Percentiles rank a stretch among this genome's conserved stretches.
Conservation (phyloP, 1,140 invertebrate species). For the Diorhabda elongata region DNA sequence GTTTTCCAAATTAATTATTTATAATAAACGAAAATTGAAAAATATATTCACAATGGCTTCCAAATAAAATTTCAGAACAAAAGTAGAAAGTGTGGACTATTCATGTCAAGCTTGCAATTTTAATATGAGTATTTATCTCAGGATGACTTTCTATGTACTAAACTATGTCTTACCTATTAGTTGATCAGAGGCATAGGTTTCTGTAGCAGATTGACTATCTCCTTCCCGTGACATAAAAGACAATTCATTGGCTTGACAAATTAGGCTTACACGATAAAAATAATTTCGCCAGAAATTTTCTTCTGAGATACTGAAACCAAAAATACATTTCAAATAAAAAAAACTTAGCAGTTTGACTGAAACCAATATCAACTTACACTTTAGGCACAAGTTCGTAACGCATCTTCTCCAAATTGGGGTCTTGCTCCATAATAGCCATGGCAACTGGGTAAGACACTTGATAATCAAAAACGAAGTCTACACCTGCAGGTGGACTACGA, state of each 20-base stretch:
- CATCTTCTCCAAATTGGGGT: slow-evolving; percentile 95
- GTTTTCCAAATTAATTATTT: too few species aligned
- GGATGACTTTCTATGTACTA: too few species aligned
- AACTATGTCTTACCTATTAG: slow-evolving; percentile 13
- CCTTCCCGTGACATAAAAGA: slow-evolving; percentile 62
- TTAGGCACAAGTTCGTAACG: slow-evolving; percentile 98
- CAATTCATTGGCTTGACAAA: slow-evolving; percentile 92
- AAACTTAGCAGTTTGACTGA: too few species aligned
- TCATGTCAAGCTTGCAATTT: too few species aligned
- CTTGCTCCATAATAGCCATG: slow-evolving; percentile 87
- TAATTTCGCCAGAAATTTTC: slow-evolving; percentile 99
- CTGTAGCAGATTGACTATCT: slow-evolving; percentile 32
- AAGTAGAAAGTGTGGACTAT: too few species aligned
- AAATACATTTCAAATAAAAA: background rate
- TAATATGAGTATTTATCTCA: too few species aligned
- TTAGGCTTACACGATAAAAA: slow-evolving; percentile 96
- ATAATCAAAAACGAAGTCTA: slow-evolving; percentile 94
- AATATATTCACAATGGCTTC: too few species aligned
- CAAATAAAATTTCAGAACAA: too few species aligned
- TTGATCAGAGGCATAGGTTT: slow-evolving; percentile 16
- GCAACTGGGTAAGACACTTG: slow-evolving; percentile 87
- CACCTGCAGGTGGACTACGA: slow-evolving; percentile 89
- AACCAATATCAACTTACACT: slow-evolving; percentile 64
- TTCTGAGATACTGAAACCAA: slow-evolving; percentile 80
- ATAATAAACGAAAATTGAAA: too few species aligned